Evolutionary conservation across 2,113 vertebrate species (phyloP), one percentile per base, ranked within the genome.

Genomic region (Melierax canorus): DNA sequence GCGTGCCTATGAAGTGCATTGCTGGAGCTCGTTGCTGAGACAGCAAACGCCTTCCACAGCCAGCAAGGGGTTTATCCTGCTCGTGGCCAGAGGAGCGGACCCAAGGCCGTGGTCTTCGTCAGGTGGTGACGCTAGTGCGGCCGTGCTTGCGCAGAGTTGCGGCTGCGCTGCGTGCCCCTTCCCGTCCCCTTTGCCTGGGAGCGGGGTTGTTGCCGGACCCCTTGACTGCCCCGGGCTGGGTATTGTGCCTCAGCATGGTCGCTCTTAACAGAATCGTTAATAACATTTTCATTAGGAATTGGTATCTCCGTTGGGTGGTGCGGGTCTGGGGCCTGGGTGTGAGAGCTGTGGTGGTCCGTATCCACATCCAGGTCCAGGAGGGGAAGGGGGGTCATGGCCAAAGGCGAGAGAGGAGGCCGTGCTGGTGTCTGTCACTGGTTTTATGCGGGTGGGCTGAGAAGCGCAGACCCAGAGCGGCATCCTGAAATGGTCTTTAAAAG

Each of bases 311-410:
- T 11, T 39, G 56, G 2, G 1, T 8, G 24, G 39, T n/a, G 63
- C 2, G 8, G 51, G 43, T n/a, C 53, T 0, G 5, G 26, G 34
- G 50, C n/a, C 41, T 1, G 26, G 26, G 30, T 20, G 13, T 1
- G 11, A 11, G 27, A 9, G 29, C 17, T 1, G 5, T 14, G 23
- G 46, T 6, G 26, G n/a, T 46, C 63, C 24, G 1, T 21, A 7
- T 8, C 27, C 32, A 9, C 12, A 13, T 46, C 55, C 30, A 5
- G n/a, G 55, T 30, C 39, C n/a, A 4, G 32, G 41, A 36, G 32
- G 68, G 15, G 30, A 73, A 26, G 24, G 41, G 16, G 10, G 36
- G 21, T 14, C 2, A 0, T 17, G 26, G 36, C 39, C 1, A 2
- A 22, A 36, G 60, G 43, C 1, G 1, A n/a, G 58, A 39, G 58